Evolutionary conservation across 1,140 invertebrate genomes (phyloP).

Genomic region (Bombus superbus): DNA sequence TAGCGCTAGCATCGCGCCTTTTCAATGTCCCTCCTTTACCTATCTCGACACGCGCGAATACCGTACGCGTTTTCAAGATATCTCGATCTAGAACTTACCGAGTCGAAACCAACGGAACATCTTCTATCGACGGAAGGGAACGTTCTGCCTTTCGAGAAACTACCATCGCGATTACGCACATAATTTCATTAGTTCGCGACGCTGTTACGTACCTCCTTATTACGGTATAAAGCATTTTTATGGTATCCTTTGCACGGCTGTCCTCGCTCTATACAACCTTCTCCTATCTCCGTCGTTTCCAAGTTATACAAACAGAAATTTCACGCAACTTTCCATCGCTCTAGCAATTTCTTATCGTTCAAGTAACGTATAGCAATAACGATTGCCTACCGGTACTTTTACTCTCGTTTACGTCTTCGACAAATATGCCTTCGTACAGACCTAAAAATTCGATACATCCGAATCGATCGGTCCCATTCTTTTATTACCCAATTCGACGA

Average conservation of each 20-base stretch:
- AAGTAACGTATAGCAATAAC: too few species aligned
- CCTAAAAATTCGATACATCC: too few species aligned
- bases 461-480: too few species aligned
- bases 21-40: too few species aligned
- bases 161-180: slow-evolving; percentile 53
- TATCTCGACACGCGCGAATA: neutral
- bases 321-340: too few species aligned
- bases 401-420: too few species aligned
- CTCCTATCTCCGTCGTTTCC: neutral
- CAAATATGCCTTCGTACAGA: too few species aligned
- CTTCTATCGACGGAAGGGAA: slow-evolving; percentile 62
- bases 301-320: neutral
- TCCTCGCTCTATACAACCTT: neutral
- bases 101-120: slow-evolving; percentile 70
- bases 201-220: slow-evolving; percentile 64
- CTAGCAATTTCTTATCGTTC: too few species aligned
- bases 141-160: slow-evolving; percentile 62
- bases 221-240: slow-evolving; percentile 70
- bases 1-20: neutral
- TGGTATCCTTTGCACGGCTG: slow-evolving; percentile 55
- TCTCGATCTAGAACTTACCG: slow-evolving; percentile 67
- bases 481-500: too few species aligned
- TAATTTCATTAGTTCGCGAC: slow-evolving; percentile 70
- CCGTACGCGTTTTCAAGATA: neutral
- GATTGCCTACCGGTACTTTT: too few species aligned